These are phyloP conservation scores for Xerus inauris DNA, from an alignment of 2,113 vertebrate species.

Conservation along the genomic window DNA sequence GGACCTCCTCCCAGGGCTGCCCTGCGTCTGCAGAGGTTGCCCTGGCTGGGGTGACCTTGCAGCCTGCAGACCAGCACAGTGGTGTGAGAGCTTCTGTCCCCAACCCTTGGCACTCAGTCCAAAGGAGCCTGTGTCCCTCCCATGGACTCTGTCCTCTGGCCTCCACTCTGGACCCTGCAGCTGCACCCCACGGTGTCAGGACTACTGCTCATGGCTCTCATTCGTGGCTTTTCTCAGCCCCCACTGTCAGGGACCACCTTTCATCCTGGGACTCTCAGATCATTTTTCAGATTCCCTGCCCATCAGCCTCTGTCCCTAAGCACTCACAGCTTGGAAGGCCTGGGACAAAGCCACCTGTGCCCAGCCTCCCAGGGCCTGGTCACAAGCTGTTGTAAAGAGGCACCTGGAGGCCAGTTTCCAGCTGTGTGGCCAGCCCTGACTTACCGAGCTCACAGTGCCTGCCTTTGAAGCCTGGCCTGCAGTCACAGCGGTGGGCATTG, in stretches of 20 bases:
- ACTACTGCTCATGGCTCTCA: background rate
- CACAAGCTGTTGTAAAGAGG: background rate
- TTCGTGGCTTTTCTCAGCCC: background rate
- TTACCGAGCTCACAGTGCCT: conserved; percentile 94
- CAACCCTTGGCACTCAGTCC: background rate
- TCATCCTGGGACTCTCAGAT: background rate
- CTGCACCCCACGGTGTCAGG: background rate
- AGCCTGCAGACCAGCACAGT: background rate
- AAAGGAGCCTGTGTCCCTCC: background rate
- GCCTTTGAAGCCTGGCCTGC: conserved; percentile 92
- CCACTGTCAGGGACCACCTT: background rate
- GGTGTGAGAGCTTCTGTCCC: no score
- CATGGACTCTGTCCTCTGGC: background rate
- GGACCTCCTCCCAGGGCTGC: background rate
- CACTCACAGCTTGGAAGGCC: background rate
- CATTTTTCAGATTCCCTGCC: background rate
- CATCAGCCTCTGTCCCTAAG: background rate
- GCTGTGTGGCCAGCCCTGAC: conserved; percentile 69
- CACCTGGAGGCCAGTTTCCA: background rate
- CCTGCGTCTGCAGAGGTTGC: rapidly evolving
- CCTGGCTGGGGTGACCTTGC: background rate
- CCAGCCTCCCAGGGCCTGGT: background rate
- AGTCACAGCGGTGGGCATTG: conserved; percentile 88
- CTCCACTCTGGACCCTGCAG: background rate
- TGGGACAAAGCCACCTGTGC: background rate